Evolutionary conservation across 2,113 vertebrate species (phyloP).

Genomic region (Bettongia penicillata): DNA sequence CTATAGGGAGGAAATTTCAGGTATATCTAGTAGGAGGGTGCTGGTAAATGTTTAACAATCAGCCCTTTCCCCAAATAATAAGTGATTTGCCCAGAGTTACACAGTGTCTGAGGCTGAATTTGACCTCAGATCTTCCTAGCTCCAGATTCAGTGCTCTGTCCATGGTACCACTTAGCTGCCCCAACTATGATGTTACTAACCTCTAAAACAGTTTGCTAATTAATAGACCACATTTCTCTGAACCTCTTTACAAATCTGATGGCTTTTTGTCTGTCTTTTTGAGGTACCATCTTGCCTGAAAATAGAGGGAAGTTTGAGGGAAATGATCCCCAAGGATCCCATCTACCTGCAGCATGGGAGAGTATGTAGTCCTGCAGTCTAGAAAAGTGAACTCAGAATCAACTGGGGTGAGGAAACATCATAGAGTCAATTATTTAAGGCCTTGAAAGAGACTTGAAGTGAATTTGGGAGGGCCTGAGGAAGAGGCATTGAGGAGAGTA

Average conservation of each 20-base stretch:
- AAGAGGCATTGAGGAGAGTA: not conserved
- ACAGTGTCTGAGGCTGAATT: not conserved
- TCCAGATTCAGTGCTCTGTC: not conserved
- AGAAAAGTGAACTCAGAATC: not conserved
- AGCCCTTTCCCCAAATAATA: too few relatives aligned
- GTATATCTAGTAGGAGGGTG: too few relatives aligned
- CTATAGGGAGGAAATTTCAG: too few relatives aligned
- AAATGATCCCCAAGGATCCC: not conserved
- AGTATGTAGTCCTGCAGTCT: not conserved
- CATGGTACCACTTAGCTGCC: not conserved
- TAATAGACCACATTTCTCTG: not conserved
- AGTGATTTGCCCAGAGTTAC: not conserved
- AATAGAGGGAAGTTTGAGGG: not conserved
- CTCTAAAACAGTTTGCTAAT: not conserved
- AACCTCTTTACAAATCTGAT: not conserved
- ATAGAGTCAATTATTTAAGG: not conserved
- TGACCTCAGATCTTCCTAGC: not conserved
- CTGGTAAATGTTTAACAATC: too few relatives aligned
- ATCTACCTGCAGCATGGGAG: not conserved
- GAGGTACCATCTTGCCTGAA: not conserved
- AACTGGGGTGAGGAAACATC: not conserved
- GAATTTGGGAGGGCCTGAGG: too few relatives aligned
- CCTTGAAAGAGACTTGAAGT: not conserved
- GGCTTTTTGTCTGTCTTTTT: not conserved
- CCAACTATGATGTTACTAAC: not conserved